phyloP scores from a whole-genome alignment of 2,888 invertebrate genomes.

The Caenorhabditis sulstoni region DNA sequence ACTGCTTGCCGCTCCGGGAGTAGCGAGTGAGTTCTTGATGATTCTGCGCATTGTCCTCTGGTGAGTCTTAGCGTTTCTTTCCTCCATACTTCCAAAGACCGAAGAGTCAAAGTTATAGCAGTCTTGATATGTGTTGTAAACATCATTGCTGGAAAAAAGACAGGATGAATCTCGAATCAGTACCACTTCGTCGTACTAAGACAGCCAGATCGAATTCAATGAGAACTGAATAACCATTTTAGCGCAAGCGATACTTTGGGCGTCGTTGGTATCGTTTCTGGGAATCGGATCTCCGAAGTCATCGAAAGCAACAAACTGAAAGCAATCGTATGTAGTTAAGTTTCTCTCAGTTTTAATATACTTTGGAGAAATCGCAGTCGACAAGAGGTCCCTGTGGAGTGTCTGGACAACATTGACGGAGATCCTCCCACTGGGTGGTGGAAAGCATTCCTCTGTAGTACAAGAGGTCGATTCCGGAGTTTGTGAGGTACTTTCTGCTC shows the following conservation, averaged over 20 bases:
- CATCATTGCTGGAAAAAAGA: slow-evolving; percentile 67
- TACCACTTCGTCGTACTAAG: slow-evolving; percentile 46
- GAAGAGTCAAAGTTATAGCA: slow-evolving; percentile 65
- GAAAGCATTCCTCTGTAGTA: slow-evolving; percentile 72
- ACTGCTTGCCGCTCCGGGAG: slow-evolving; percentile 23
- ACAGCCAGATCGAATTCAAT: slow-evolving; percentile 64
- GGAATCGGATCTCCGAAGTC: slow-evolving; percentile 60
- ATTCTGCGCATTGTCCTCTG: slow-evolving; percentile 54
- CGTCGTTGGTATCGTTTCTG: slow-evolving; percentile 43
- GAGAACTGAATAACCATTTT: slow-evolving; percentile 62
- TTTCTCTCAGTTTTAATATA: no score
- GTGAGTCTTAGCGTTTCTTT: slow-evolving; percentile 29
- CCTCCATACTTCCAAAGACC: slow-evolving; percentile 24
- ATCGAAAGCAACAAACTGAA: slow-evolving; percentile 55
- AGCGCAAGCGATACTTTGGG: slow-evolving; percentile 59
- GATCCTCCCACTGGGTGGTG: slow-evolving; percentile 55
- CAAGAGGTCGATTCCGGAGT: slow-evolving; percentile 72
- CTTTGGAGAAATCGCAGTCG: slow-evolving; percentile 69
- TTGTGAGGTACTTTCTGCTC: slow-evolving; percentile 66
- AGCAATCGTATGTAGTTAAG: neutral
- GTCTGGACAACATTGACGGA: slow-evolving; percentile 66
- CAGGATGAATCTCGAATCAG: neutral
- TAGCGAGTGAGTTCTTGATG: slow-evolving; percentile 44
- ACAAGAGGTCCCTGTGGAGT: slow-evolving; percentile 56
- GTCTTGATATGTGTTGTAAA: slow-evolving; percentile 73